A percentile compares a stretch with the other conserved stretches of the same genome.
These are phyloP conservation scores for Rostrhamus sociabilis DNA, from an alignment of 2,797 vertebrate species.

Conservation along the genomic window DNA sequence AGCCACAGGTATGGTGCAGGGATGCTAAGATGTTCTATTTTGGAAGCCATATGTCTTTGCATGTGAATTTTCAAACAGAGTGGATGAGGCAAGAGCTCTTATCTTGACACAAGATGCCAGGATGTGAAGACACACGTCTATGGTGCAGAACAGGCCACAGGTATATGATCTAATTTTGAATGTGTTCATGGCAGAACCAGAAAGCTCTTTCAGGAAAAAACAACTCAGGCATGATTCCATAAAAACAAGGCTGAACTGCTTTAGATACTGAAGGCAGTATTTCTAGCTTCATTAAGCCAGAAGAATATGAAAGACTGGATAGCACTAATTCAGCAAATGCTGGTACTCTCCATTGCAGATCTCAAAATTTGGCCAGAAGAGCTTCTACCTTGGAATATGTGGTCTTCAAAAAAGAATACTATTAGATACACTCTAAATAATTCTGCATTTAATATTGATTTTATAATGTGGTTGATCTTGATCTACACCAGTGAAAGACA, in stretches of 20 bases:
- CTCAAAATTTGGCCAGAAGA: neutral
- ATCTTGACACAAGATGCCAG: neutral
- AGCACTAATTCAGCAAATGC: neutral
- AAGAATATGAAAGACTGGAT: neutral
- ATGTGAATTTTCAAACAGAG: neutral
- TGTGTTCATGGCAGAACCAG: neutral
- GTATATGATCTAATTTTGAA: neutral
- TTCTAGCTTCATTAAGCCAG: neutral
- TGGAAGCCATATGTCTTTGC: neutral
- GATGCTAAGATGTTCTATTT: neutral
- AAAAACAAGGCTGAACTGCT: neutral
- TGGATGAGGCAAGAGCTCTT: neutral
- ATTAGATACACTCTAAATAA: neutral
- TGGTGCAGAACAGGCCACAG: neutral
- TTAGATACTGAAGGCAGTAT: neutral
- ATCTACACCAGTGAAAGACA: neutral
- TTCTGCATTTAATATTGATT: neutral
- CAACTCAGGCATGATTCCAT: neutral
- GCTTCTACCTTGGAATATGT: neutral
- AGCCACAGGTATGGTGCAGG: neutral
- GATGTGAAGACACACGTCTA: neutral
- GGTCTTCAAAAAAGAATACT: neutral
- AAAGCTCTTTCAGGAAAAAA: neutral
- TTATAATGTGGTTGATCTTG: neutral
- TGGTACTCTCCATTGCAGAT: neutral